phyloP scores from a whole-genome alignment of 2,113 vertebrate genomes.

The Rana temporaria region DNA sequence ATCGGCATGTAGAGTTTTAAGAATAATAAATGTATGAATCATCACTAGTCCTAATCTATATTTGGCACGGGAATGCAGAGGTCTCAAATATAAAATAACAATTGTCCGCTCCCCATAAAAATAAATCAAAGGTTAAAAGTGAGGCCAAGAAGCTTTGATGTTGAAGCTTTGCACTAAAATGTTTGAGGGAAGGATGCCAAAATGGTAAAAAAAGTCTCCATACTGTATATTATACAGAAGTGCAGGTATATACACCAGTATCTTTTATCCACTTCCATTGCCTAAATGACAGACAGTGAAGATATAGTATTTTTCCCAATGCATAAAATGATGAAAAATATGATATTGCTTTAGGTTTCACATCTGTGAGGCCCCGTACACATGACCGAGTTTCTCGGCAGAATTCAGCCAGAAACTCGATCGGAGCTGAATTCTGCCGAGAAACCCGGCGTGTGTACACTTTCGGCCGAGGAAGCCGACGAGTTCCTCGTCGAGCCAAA shows the following conservation, averaged over 20 bases:
- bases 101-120: slow-evolving; percentile 16
- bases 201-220: background rate
- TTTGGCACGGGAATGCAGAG: slow-evolving; percentile 1
- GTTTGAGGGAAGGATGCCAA: slow-evolving; percentile 33
- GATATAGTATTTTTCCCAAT: too few relatives aligned
- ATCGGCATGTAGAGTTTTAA: slow-evolving; percentile 1
- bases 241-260: background rate
- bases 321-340: too few relatives aligned
- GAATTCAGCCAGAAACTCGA: too few relatives aligned
- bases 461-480: too few relatives aligned
- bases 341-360: too few relatives aligned
- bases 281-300: too few relatives aligned
- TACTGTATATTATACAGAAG: background rate
- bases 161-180: slow-evolving; percentile 22
- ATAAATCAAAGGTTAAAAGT: slow-evolving; percentile 39
- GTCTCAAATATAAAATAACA: slow-evolving; percentile 38
- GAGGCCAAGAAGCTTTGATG: slow-evolving; percentile 17
- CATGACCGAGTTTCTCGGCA: too few relatives aligned
- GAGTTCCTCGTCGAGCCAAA: too few relatives aligned
- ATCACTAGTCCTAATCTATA: slow-evolving; percentile 3
- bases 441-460: too few relatives aligned
- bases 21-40: slow-evolving; percentile 26
- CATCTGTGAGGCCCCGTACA: too few relatives aligned
- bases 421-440: too few relatives aligned
- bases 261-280: too few relatives aligned